A percentile compares a stretch with the other conserved stretches of the same genome.
phyloP scores from a whole-genome alignment of 2,888 invertebrate genomes.

The Seladonia tumulorum region DNA sequence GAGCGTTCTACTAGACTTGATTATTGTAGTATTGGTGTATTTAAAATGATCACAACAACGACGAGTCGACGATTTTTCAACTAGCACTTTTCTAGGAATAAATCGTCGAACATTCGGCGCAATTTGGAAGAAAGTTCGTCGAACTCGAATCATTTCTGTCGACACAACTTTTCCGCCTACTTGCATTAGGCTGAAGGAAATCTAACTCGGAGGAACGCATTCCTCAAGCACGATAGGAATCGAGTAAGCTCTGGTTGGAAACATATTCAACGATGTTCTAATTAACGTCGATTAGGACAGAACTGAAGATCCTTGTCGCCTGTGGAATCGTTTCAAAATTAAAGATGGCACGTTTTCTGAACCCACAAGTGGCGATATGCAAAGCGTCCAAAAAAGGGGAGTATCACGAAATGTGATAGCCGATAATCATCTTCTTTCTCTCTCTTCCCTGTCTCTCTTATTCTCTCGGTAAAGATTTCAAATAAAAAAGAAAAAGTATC shows the following conservation, averaged over 20 bases:
- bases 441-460: too few species aligned
- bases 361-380: neutral
- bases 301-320: neutral
- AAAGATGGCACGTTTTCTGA: neutral
- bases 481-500: neutral
- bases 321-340: slow-evolving; percentile 20
- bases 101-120: neutral
- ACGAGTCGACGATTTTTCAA: neutral
- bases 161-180: neutral
- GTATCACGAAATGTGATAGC: slow-evolving; percentile 20
- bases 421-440: slow-evolving; percentile 13
- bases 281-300: slow-evolving; percentile 28
- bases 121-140: neutral
- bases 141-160: neutral
- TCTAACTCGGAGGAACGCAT: slow-evolving; percentile 1
- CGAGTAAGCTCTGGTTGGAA: neutral
- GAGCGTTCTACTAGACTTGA: neutral
- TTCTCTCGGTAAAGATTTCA: neutral
- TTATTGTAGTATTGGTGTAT: neutral
- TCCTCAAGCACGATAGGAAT: neutral
- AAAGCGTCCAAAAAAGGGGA: slow-evolving; percentile 7
- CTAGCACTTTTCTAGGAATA: too few species aligned
- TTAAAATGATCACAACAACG: neutral
- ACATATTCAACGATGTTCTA: slow-evolving; percentile 22
- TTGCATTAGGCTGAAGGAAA: neutral